phyloP scores from a whole-genome alignment of 2,113 vertebrate species.

The Neolamprologus brichardi region DNA sequence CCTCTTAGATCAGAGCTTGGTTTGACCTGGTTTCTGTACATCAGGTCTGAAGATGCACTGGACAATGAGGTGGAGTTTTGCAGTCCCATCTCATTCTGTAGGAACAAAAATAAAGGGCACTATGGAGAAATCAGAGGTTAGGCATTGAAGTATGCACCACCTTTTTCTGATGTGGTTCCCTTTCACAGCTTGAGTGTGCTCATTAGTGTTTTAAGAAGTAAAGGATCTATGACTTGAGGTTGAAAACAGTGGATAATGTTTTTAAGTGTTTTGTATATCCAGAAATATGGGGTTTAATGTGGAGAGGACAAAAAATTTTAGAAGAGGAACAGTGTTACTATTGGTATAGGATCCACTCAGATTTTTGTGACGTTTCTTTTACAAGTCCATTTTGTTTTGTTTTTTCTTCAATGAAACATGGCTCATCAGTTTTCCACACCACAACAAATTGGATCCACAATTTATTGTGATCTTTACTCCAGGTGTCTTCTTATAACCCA shows the following conservation, averaged over 20 bases:
- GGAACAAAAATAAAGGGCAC: background rate
- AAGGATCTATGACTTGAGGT: background rate
- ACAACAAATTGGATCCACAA: background rate
- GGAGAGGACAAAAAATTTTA: rapidly evolving
- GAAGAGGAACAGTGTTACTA: background rate
- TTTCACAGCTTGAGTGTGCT: background rate
- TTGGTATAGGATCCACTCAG: background rate
- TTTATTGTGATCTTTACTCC: background rate
- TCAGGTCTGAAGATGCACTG: background rate
- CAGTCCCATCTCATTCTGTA: background rate
- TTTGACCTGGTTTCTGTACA: background rate
- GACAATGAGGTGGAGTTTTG: background rate
- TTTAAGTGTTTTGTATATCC: background rate
- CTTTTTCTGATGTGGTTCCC: background rate
- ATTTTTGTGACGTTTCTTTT: background rate
- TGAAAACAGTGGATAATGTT: background rate
- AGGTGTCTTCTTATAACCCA: background rate
- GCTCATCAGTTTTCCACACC: background rate
- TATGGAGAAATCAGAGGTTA: background rate
- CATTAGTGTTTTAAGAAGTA: background rate
- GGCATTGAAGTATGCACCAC: background rate
- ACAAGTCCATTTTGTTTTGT: background rate
- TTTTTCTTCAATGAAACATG: background rate
- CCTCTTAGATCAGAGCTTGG: background rate
- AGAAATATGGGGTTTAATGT: background rate